Evolutionary conservation across 2,797 vertebrate species (phyloP).

Genomic region (Smutsia temminckii): DNA sequence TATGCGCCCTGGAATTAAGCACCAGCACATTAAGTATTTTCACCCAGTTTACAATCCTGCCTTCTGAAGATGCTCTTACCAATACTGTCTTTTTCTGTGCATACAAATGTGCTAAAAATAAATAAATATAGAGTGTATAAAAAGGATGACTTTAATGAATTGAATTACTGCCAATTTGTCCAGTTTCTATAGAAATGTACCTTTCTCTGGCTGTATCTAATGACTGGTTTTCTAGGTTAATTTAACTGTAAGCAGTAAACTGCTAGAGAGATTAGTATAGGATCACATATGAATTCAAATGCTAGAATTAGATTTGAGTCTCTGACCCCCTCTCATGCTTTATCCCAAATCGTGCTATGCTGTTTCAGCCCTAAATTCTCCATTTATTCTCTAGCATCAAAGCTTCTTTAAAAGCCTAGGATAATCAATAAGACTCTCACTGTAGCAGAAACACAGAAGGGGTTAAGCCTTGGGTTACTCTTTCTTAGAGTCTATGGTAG

Average conservation of each 20-base stretch:
- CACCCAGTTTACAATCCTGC: background rate
- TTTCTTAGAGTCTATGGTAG: background rate
- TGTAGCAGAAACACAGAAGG: background rate
- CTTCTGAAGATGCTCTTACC: background rate
- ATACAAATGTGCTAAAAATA: background rate
- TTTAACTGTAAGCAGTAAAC: slow-evolving; percentile 54
- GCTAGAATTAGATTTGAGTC: background rate
- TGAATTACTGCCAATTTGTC: background rate
- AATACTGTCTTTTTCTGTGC: background rate
- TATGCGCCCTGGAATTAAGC: background rate
- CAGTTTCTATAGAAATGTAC: slow-evolving; percentile 1
- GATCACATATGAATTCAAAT: slow-evolving; percentile 48
- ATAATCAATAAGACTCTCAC: background rate
- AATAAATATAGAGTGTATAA: background rate
- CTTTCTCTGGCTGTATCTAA: background rate
- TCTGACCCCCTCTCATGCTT: background rate
- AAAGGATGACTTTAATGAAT: background rate
- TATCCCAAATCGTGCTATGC: background rate
- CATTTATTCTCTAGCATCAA: background rate
- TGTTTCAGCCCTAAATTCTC: background rate
- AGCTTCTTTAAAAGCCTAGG: background rate
- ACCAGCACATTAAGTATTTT: slow-evolving; percentile 28
- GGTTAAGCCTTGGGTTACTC: background rate
- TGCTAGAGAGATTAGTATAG: slow-evolving; percentile 36
- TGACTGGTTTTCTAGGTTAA: slow-evolving; percentile 53